Evolutionary conservation across 2,113 vertebrate genomes (phyloP).

Genomic region (Noctilio leporinus): DNA sequence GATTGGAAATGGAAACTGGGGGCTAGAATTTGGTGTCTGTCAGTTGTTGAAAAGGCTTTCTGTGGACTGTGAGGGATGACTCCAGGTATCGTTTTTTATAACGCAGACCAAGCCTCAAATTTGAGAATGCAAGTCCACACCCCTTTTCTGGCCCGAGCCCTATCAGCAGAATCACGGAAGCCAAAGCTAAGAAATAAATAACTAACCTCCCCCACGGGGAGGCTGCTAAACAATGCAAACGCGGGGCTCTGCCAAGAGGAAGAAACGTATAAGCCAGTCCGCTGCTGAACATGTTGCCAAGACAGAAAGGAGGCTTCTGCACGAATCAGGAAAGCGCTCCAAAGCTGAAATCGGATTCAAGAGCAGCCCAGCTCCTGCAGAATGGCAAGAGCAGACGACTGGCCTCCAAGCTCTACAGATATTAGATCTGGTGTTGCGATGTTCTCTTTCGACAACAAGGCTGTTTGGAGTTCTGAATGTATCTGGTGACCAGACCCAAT

Average conservation of each 20-base stretch:
- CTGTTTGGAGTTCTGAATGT: not conserved
- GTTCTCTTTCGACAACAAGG: not conserved
- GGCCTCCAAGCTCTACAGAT: too few relatives aligned
- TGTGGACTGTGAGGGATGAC: not conserved
- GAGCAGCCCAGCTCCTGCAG: not conserved
- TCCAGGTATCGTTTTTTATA: not conserved
- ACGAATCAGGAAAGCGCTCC: not conserved
- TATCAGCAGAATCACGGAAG: conserved; percentile 12
- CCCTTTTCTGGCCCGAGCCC: not conserved
- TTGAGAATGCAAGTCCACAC: not conserved
- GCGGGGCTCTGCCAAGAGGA: conserved; percentile 45
- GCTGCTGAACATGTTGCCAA: not conserved
- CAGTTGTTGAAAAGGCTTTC: conserved; percentile 9
- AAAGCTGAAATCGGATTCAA: not conserved
- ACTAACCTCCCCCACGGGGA: conserved; percentile 42
- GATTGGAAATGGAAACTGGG: conserved; percentile 20
- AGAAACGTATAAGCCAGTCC: not conserved
- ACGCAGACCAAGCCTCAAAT: not conserved
- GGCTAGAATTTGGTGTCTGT: not conserved
- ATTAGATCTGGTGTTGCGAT: too few relatives aligned
- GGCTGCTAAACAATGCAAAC: conserved; percentile 9
- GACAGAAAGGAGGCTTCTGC: not conserved
- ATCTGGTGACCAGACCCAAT: not conserved
- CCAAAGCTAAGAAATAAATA: conserved; percentile 36
- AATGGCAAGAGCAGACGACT: not conserved